Percentiles rank a stretch among this genome's conserved stretches.
These are phyloP conservation scores for Brachionus rubens DNA, from an alignment of 1,140 invertebrate species.

Conservation along the genomic window DNA sequence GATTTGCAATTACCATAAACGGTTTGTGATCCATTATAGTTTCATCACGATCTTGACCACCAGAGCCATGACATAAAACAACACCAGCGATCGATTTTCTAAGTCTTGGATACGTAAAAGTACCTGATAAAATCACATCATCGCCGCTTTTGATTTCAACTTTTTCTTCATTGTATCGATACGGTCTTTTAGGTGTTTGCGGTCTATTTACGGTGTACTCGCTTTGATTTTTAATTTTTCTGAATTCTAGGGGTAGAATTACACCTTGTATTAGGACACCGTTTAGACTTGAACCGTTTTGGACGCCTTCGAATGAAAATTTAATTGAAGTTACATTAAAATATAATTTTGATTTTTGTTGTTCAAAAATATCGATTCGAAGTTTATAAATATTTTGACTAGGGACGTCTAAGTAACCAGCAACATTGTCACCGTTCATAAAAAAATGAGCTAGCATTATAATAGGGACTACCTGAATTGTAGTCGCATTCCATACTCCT, in stretches of 20 bases:
- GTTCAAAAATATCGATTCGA: not conserved
- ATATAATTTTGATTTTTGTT: not conserved
- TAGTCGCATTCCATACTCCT: constrained; percentile 13
- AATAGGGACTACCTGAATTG: not conserved
- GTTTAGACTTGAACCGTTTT: not conserved
- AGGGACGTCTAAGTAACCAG: not conserved
- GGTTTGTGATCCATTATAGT: not conserved
- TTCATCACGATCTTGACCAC: not conserved
- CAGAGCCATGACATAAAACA: not conserved
- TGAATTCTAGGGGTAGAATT: not conserved
- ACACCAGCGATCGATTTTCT: not conserved
- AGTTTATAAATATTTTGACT: not conserved
- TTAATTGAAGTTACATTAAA: constrained; percentile 13
- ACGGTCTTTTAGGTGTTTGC: constrained; percentile 6
- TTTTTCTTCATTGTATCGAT: not conserved
- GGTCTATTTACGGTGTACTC: not conserved
- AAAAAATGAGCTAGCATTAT: constrained; percentile 5
- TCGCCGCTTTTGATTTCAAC: not conserved
- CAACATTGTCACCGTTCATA: not conserved
- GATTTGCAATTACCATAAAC: constrained; percentile 1
- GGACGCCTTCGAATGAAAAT: not conserved
- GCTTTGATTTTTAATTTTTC: not conserved
- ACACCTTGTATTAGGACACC: not conserved
- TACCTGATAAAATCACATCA: not conserved
- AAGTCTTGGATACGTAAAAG: not conserved